Conservation (phyloP, 2,888 invertebrate genomes). For the Frankliniella fusca region DNA sequence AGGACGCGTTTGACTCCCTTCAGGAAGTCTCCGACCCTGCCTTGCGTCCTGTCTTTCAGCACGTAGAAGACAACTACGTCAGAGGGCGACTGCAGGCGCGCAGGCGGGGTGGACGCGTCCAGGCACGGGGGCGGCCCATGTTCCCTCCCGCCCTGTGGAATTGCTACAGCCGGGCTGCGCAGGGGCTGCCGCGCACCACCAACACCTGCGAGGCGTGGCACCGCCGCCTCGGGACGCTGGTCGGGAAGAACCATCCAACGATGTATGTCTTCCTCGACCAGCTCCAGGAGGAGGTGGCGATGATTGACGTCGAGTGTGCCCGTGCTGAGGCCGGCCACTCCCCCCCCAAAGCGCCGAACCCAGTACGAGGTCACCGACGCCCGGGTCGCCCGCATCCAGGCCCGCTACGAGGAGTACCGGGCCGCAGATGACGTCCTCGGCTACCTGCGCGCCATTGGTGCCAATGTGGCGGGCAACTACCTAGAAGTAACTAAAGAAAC, state of each 20-base stretch:
- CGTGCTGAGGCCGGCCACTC: background rate
- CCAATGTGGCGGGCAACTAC: too few relatives aligned
- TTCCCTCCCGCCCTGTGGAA: slow-evolving; percentile 13
- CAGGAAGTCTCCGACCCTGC: background rate
- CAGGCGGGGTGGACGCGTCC: background rate
- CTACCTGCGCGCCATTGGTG: too few relatives aligned
- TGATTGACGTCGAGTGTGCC: background rate
- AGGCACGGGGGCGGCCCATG: background rate
- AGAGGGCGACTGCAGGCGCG: background rate
- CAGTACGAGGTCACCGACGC: background rate
- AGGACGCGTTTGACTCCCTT: background rate
- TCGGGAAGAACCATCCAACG: background rate
- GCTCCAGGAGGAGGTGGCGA: background rate
- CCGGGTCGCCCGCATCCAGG: background rate
- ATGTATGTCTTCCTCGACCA: background rate
- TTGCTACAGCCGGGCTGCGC: slow-evolving; percentile 5
- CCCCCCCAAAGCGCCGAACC: background rate
- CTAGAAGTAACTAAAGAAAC: too few relatives aligned
- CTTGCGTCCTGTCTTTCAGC: background rate
- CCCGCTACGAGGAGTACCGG: background rate
- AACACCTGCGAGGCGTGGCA: slow-evolving; percentile 28
- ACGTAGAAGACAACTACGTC: slow-evolving; percentile 21
- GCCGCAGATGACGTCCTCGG: too few relatives aligned
- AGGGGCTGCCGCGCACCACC: slow-evolving; percentile 9
- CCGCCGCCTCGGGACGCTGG: slow-evolving; percentile 10